These are phyloP conservation scores for Clanis bilineata DNA, from an alignment of 2,888 invertebrate genomes.

Conservation along the genomic window DNA sequence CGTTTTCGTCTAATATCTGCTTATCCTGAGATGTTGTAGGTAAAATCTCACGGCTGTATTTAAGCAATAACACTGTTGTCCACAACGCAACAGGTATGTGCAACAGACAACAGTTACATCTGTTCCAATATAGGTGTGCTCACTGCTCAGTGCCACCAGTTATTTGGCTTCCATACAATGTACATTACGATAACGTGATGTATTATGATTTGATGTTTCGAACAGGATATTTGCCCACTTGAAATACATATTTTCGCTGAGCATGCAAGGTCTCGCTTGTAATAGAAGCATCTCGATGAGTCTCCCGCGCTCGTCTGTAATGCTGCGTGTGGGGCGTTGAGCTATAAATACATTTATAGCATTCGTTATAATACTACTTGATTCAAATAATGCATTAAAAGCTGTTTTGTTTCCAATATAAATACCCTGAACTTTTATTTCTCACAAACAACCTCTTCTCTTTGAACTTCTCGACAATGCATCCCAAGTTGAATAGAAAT, in stretches of 20 bases:
- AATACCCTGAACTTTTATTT: neutral
- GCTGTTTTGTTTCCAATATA: neutral
- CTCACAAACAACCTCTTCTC: neutral
- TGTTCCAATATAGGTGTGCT: neutral
- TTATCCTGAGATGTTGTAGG: too few relatives aligned
- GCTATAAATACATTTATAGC: constrained; percentile 70
- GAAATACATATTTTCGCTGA: constrained; percentile 35
- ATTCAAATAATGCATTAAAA: constrained; percentile 12
- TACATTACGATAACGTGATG: constrained; percentile 6
- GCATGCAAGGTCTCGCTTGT: constrained; percentile 70
- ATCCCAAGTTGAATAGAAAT: neutral
- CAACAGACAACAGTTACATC: neutral
- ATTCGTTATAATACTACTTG: constrained; percentile 22
- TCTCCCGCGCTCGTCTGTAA: constrained; percentile 59
- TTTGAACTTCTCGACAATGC: neutral
- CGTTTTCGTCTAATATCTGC: too few relatives aligned
- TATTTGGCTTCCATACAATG: neutral
- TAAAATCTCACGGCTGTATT: too few relatives aligned
- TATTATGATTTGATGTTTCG: constrained; percentile 6
- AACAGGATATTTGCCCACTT: constrained; percentile 22
- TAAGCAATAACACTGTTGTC: too few relatives aligned
- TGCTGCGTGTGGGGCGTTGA: constrained; percentile 78
- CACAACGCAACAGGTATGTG: neutral
- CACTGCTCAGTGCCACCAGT: neutral
- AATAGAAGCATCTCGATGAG: constrained; percentile 63